These are phyloP conservation scores for Cerastis leucographa DNA, from an alignment of 2,888 invertebrate genomes.

Conservation along the genomic window DNA sequence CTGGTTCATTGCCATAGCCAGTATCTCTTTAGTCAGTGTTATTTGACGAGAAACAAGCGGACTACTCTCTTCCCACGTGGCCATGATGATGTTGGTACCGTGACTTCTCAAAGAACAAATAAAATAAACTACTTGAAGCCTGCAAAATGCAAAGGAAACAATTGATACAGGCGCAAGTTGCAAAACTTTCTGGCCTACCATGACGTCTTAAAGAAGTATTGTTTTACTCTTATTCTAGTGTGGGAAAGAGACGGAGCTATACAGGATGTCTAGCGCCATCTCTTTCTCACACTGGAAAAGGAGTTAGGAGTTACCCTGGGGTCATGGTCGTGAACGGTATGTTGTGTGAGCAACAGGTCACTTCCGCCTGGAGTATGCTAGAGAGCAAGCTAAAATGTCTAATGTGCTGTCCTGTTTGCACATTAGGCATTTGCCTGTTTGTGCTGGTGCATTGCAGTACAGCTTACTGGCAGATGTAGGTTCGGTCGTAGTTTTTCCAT, in stretches of 20 bases:
- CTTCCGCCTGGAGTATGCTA: background rate
- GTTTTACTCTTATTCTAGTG: no score
- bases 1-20: background rate
- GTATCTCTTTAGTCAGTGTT: conserved; percentile 2
- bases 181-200: no score
- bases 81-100: no score
- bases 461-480: background rate
- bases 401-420: no score
- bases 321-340: background rate
- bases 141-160: background rate
- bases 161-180: background rate
- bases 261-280: no score
- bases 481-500: background rate
- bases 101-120: no score
- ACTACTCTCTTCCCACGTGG: background rate
- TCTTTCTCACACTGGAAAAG: no score
- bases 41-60: background rate
- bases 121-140: background rate
- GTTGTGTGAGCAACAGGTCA: background rate
- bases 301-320: no score
- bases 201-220: no score
- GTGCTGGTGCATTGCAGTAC: background rate
- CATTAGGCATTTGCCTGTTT: no score
- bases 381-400: background rate
- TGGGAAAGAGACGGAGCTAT: no score